Evolutionary conservation across 1,140 invertebrate species (phyloP).

Genomic region (Cardiocondyla obscurior): DNA sequence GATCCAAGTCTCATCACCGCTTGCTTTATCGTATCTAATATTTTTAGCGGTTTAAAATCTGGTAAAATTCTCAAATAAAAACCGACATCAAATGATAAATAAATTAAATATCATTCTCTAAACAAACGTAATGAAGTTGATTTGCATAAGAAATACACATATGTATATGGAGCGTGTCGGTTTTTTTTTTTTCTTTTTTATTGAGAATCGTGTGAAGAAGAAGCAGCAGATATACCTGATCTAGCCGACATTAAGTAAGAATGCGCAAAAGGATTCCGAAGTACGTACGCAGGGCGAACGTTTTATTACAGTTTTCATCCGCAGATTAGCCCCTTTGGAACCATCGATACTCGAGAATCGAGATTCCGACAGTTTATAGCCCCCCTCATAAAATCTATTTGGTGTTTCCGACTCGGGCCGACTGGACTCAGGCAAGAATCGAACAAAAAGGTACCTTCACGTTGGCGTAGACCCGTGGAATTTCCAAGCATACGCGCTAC

Average conservation of each 20-base stretch:
- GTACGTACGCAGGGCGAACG: slow-evolving; percentile 52
- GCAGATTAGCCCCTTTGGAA: slow-evolving; percentile 79
- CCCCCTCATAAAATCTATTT: slow-evolving; percentile 78
- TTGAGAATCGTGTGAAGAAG: not conserved
- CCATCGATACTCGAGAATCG: slow-evolving; percentile 71
- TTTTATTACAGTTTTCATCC: slow-evolving; percentile 80
- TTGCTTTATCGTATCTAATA: too few species aligned
- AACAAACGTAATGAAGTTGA: not conserved
- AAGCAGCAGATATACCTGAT: not conserved
- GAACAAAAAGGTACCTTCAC: slow-evolving; percentile 66
- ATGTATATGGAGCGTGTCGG: not conserved
- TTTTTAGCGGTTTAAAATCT: not conserved
- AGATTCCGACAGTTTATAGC: slow-evolving; percentile 72
- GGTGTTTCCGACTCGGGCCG: slow-evolving; percentile 71
- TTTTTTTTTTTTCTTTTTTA: too few species aligned
- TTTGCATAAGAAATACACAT: not conserved
- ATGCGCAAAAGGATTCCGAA: slow-evolving; percentile 59
- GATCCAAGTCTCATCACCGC: too few species aligned
- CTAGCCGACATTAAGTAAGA: slow-evolving; percentile 24
- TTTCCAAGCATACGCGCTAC: slow-evolving; percentile 58
- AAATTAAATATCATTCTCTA: not conserved
- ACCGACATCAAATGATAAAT: too few species aligned
- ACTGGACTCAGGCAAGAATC: slow-evolving; percentile 49
- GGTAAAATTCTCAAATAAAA: not conserved
- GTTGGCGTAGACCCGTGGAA: slow-evolving; percentile 49